phyloP scores from a whole-genome alignment of 2,113 vertebrate genomes.

The Tonatia bakeri region DNA sequence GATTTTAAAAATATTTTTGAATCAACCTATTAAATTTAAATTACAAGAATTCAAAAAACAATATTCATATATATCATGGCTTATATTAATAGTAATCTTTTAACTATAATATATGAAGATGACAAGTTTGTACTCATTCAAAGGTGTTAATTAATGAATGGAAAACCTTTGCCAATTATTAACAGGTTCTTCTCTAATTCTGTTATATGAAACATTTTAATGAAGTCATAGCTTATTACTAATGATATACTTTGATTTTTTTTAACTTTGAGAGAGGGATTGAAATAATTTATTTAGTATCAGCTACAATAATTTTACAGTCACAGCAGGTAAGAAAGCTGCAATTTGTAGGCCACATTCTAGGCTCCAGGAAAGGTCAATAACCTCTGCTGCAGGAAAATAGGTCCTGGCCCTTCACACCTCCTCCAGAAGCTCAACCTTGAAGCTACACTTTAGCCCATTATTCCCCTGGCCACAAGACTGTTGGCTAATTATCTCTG shows the following conservation, averaged over 20 bases:
- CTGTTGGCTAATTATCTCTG: conserved; percentile 89
- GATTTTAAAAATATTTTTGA: conserved; percentile 42
- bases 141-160: conserved; percentile 95
- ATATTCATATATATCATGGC: conserved; percentile 69
- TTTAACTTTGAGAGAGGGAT: conserved; percentile 48
- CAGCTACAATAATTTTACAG: conserved; percentile 77
- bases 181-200: conserved; percentile 83
- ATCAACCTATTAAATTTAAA: conserved; percentile 61
- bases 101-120: conserved; percentile 83
- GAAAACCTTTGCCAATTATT: conserved; percentile 87
- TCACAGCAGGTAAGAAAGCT: conserved; percentile 86
- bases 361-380: conserved; percentile 68
- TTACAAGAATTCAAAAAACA: conserved; percentile 81
- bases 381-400: conserved; percentile 68
- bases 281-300: conserved; percentile 90
- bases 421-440: conserved; percentile 81
- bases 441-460: conserved; percentile 80
- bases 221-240: conserved; percentile 82
- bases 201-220: conserved; percentile 85
- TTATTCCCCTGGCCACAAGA: conserved; percentile 78
- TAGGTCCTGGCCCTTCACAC: conserved; percentile 79
- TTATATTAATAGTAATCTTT: conserved; percentile 86
- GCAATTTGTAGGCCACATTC: conserved; percentile 79
- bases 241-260: conserved; percentile 72
- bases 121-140: conserved; percentile 84